These are phyloP conservation scores for Cydia amplana DNA, from an alignment of 1,140 invertebrate species.

Conservation along the genomic window DNA sequence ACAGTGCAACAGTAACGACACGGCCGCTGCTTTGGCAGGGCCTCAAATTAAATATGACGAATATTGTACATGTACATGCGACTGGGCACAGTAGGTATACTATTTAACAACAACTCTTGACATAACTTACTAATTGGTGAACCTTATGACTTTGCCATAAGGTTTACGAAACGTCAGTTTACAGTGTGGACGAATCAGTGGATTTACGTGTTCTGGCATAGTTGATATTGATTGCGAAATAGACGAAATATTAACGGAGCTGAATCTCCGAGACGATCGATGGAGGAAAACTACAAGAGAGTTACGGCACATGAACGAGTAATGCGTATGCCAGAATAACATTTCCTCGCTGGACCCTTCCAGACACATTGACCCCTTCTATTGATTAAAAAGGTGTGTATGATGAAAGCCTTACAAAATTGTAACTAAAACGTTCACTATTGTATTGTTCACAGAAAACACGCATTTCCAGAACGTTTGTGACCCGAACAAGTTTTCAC, in stretches of 20 bases:
- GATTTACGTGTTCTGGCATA: background rate
- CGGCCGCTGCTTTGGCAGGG: background rate
- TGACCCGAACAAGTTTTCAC: too few relatives aligned
- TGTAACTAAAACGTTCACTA: too few relatives aligned
- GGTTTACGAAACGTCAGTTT: background rate
- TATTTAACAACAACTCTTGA: background rate
- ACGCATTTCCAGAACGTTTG: too few relatives aligned
- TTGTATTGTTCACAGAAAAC: too few relatives aligned
- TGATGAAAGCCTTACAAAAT: too few relatives aligned
- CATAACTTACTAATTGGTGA: background rate
- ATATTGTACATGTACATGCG: background rate
- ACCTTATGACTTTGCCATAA: background rate
- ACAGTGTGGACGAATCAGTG: background rate
- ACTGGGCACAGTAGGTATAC: background rate
- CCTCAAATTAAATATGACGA: constrained; percentile 8
- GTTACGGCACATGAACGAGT: too few relatives aligned
- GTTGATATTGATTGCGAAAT: background rate
- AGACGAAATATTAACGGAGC: background rate
- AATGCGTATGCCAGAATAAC: too few relatives aligned
- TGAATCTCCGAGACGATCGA: background rate
- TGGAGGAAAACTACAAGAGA: too few relatives aligned
- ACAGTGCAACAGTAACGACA: constrained; percentile 5
- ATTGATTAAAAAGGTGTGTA: too few relatives aligned
- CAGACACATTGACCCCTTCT: too few relatives aligned
- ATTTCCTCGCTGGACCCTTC: too few relatives aligned